Evolutionary conservation across 2,113 vertebrate species (phyloP).

Genomic region (Cariama cristata): DNA sequence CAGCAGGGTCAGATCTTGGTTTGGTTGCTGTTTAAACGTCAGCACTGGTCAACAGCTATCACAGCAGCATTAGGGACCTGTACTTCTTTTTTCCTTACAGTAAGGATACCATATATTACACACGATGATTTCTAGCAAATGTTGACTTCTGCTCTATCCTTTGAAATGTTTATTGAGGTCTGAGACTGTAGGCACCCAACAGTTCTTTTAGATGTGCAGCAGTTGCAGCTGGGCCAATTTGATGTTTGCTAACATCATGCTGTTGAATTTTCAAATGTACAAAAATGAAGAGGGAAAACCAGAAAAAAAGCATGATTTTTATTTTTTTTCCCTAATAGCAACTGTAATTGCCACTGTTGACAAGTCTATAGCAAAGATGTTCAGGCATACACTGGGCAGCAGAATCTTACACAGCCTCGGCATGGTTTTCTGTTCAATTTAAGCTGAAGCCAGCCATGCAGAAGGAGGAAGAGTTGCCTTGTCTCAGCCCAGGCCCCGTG

Average conservation of each 20-base stretch:
- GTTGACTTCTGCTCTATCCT: not conserved
- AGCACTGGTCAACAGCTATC: not conserved
- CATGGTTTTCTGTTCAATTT: not conserved
- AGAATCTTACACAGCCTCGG: not conserved
- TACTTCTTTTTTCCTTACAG: not conserved
- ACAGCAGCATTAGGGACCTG: not conserved
- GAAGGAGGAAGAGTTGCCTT: not conserved
- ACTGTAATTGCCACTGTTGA: not conserved
- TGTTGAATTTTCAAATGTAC: not conserved
- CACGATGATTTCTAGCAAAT: not conserved
- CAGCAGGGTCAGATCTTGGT: not conserved
- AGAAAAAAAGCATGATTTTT: not conserved
- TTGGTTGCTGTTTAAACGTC: constrained; percentile 6
- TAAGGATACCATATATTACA: not conserved
- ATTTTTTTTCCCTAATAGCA: not conserved
- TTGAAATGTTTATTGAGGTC: constrained; percentile 4
- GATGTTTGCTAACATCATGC: not conserved
- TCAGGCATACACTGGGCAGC: not conserved
- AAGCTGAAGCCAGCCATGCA: not conserved
- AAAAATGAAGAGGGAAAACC: not conserved
- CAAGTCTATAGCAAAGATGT: not conserved
- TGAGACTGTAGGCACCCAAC: not conserved
- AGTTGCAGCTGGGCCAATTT: not conserved
- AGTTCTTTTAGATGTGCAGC: not conserved
- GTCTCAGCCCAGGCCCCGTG: not conserved